Evolutionary conservation across 2,888 invertebrate genomes (phyloP).

Genomic region (Odontocolon sp.): DNA sequence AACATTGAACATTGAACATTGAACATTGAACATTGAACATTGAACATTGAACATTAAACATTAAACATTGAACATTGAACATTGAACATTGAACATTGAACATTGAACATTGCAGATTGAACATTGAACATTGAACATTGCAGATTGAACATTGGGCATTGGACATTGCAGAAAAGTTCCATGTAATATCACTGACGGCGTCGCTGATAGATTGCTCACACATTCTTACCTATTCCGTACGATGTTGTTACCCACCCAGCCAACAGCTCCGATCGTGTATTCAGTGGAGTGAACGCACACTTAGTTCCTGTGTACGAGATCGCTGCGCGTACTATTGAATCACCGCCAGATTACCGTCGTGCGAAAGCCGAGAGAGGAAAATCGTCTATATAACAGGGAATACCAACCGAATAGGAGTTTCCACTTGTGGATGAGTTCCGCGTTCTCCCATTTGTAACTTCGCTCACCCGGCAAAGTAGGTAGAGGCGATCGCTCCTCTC

Average conservation of each 20-base stretch:
- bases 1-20: too few relatives aligned
- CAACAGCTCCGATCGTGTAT: not conserved
- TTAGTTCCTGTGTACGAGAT: conserved; percentile 34
- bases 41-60: too few relatives aligned
- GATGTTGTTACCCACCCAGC: not conserved
- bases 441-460: conserved; percentile 80
- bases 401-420: conserved; percentile 64
- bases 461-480: conserved; percentile 79
- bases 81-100: too few relatives aligned
- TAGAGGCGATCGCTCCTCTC: conserved; percentile 64
- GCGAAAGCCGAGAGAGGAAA: conserved; percentile 52
- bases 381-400: conserved; percentile 44
- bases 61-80: too few relatives aligned
- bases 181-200: too few relatives aligned
- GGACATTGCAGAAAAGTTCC: too few relatives aligned
- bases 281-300: conserved; percentile 33
- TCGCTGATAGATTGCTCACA: too few relatives aligned
- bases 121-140: too few relatives aligned
- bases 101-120: too few relatives aligned
- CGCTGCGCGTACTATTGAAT: conserved; percentile 61
- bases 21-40: too few relatives aligned
- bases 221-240: too few relatives aligned
- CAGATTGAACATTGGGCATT: too few relatives aligned
- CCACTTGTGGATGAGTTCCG: conserved; percentile 77
- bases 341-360: conserved; percentile 64